Evolutionary conservation across 2,888 invertebrate species (phyloP).

Genomic region (Acanthococcus lagerstroemiae): DNA sequence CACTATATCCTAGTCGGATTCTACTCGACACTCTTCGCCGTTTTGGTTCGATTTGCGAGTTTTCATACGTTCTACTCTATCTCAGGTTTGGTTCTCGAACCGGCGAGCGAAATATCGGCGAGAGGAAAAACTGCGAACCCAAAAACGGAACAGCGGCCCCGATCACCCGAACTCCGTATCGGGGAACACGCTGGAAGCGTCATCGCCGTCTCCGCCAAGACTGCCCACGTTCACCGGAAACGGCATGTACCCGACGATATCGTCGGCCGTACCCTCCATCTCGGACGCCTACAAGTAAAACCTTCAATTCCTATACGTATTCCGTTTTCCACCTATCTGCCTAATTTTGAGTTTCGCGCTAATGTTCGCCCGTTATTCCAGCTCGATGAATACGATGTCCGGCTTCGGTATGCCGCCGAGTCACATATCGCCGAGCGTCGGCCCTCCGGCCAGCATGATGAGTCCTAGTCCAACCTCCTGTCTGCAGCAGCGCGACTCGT

Average conservation of each 20-base stretch:
- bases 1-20: no score
- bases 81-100: conserved; percentile 99
- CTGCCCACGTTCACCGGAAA: conserved; percentile 45
- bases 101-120: conserved; percentile 97
- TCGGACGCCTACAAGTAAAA: conserved; percentile 64
- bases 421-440: conserved; percentile 38
- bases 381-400: conserved; percentile 30
- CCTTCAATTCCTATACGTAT: no score
- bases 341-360: background rate
- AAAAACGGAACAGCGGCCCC: conserved; percentile 45
- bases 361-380: conserved; percentile 13
- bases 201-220: conserved; percentile 26
- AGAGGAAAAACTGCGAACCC: conserved; percentile 95
- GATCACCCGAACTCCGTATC: conserved; percentile 41
- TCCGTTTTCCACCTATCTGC: background rate
- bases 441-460: conserved; percentile 36
- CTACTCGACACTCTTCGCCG: no score
- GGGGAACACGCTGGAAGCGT: conserved; percentile 24
- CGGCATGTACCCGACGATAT: conserved; percentile 54
- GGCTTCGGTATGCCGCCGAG: conserved; percentile 25
- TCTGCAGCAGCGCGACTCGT: conserved; percentile 42
- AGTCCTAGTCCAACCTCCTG: conserved; percentile 39
- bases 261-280: conserved; percentile 37
- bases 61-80: background rate
- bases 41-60: background rate